These are phyloP conservation scores for Arrhopalites spinosus DNA, from an alignment of 2,888 invertebrate species.

Conservation along the genomic window DNA sequence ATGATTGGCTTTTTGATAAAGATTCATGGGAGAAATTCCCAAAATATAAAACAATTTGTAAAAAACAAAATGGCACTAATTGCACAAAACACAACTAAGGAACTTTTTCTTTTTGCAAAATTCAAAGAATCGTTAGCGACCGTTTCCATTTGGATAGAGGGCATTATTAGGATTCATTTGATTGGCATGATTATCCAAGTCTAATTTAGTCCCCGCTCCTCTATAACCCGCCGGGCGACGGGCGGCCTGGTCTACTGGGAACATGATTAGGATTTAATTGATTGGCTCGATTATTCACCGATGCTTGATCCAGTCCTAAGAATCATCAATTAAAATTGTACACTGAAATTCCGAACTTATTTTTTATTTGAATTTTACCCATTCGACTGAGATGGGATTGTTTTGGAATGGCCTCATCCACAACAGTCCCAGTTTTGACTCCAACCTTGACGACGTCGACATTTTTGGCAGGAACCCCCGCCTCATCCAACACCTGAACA, in stretches of 20 bases:
- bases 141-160: too few species aligned
- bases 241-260: constrained; percentile 56
- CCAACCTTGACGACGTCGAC: background rate
- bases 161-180: constrained; percentile 58
- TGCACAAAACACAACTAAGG: too few species aligned
- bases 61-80: too few species aligned
- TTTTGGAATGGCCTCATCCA: background rate
- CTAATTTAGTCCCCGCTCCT: constrained; percentile 56
- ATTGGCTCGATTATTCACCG: constrained; percentile 51
- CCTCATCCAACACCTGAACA: constrained; percentile 20
- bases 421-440: background rate
- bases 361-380: background rate
- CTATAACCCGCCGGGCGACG: constrained; percentile 56
- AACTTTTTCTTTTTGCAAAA: too few species aligned
- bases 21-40: too few species aligned
- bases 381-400: background rate
- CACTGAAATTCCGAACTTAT: too few species aligned
- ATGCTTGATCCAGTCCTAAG: constrained; percentile 12
- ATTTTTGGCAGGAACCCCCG: constrained; percentile 16
- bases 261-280: constrained; percentile 58
- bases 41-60: too few species aligned
- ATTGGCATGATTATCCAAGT: constrained; percentile 58
- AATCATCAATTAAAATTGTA: background rate
- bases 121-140: too few species aligned
- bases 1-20: too few species aligned